Base-by-base conservation (phyloP, 2,113 vertebrate species). In the Etheostoma spectabile region DNA sequence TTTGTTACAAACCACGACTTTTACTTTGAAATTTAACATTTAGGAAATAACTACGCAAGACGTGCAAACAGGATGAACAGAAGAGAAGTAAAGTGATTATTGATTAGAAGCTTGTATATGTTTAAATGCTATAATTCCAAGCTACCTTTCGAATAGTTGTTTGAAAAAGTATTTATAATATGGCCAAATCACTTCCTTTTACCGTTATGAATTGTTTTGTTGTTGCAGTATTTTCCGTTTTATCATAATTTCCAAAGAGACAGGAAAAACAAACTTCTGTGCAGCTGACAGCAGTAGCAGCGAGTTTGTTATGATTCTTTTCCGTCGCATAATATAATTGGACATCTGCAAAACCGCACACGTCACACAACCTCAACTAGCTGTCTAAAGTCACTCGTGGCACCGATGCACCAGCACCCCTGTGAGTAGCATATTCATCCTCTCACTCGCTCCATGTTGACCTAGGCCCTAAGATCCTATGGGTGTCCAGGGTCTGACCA, bases 401-500 rank as follows among this genome's bases (percentile, higher is more conserved):
- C 68, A 57, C 11, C 35, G 61, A 16, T 35, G n/a, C 21, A 22
- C 24, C 22, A 61, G 19, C 53, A 46, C 4, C 13, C 1, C 5
- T 16, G 53, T 35, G n/a, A 42, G 57, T 60, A 74, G 48, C 24
- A 59, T 35, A 51, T 27, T 61, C 16, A 64, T 48, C n/a, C 16
- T 1, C 21, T 53, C 38, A 0, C 16, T 49, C 2, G 0, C 14
- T 46, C 2, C 1, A 56, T 77, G 13, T 84, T 27, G 68, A 51
- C 12, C 21, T 8, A 93, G 80, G 66, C 35, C 33, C 56, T 76
- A 83, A 80, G 69, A 45, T 78, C 68, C 19, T 15, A 99, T 99
- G 98, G 98, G 98, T 42, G 92, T 99, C 21, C 95, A 93, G 1
- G 98, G 97, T 3, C 90, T 99, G 38, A 96, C 95, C 53, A 96